Conservation (phyloP, 2,113 vertebrate species). For the Cottus gobio region DNA sequence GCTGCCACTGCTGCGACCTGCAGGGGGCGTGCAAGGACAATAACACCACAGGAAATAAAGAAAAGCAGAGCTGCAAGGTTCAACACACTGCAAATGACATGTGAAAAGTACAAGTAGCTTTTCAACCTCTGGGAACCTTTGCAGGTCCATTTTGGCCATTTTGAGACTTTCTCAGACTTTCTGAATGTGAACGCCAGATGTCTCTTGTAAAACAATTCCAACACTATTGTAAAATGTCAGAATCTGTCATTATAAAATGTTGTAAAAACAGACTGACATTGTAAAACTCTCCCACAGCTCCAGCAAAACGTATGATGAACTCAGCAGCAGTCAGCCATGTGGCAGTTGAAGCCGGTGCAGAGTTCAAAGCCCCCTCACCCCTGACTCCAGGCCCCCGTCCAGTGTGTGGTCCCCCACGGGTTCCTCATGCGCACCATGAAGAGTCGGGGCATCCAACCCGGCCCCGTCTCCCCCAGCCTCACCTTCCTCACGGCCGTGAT, state of each 20-base stretch:
- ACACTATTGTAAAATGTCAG: conserved; percentile 56
- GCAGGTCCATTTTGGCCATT: conserved; percentile 51
- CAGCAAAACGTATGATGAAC: conserved; percentile 25
- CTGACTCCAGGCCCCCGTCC: conserved; percentile 87
- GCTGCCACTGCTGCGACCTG: conserved; percentile 85
- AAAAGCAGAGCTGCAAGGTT: not conserved
- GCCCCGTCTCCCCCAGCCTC: conserved; percentile 64
- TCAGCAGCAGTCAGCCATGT: conserved; percentile 42
- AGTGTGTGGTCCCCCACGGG: conserved; percentile 87
- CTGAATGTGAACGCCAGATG: conserved; percentile 58
- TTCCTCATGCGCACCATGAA: conserved; percentile 86
- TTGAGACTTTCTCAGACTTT: conserved; percentile 47
- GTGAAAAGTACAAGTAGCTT: conserved; percentile 39
- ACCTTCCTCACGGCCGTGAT: conserved; percentile 82
- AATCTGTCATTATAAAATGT: conserved; percentile 45
- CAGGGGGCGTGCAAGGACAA: conserved; percentile 36
- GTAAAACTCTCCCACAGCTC: conserved; percentile 44
- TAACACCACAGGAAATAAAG: not conserved
- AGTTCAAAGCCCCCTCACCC: conserved; percentile 67
- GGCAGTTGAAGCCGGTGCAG: conserved; percentile 7
- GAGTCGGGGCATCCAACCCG: conserved; percentile 64
- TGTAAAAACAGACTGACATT: conserved; percentile 37
- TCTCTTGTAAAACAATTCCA: conserved; percentile 46
- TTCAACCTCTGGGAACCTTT: conserved; percentile 54
- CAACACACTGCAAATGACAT: conserved; percentile 27